These are phyloP conservation scores for Melanotaenia parkinsoni DNA, from an alignment of 2,797 vertebrate genomes.

Conservation along the genomic window DNA sequence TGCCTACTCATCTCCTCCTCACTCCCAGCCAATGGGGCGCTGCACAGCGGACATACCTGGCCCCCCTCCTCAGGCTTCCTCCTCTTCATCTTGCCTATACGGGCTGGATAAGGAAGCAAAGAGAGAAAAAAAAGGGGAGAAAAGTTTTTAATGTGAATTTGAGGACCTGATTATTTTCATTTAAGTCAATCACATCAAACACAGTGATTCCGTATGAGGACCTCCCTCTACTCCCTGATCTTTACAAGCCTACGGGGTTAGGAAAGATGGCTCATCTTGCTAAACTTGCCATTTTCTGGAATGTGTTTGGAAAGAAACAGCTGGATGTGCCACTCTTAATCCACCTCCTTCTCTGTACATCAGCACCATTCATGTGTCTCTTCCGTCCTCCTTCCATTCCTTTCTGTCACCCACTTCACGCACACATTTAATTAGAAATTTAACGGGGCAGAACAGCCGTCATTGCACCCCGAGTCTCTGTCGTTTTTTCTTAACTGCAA, in stretches of 20 bases:
- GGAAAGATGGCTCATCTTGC: slow-evolving; percentile 8
- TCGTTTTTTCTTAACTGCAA: slow-evolving; percentile 86
- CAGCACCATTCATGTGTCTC: slow-evolving; percentile 5
- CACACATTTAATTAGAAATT: slow-evolving; percentile 85
- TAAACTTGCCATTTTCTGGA: slow-evolving; percentile 17
- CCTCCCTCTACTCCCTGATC: background rate
- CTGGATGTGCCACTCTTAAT: slow-evolving; percentile 15
- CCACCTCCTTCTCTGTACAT: slow-evolving; percentile 11
- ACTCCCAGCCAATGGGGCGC: slow-evolving; percentile 95
- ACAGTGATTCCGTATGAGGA: background rate
- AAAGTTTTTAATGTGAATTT: background rate
- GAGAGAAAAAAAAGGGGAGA: slow-evolving; percentile 8
- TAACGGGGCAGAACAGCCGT: slow-evolving; percentile 85
- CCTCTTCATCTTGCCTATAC: slow-evolving; percentile 99
- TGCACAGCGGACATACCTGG: slow-evolving; percentile 99
- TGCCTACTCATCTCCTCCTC: slow-evolving; percentile 99
- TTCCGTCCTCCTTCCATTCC: slow-evolving; percentile 2
- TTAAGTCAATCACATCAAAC: background rate
- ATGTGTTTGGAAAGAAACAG: slow-evolving; percentile 16
- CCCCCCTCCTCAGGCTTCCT: slow-evolving; percentile 99
- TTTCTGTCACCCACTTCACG: slow-evolving; percentile 33
- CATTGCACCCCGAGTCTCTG: slow-evolving; percentile 79
- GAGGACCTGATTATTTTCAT: background rate
- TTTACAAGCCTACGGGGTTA: background rate
- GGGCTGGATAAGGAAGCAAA: slow-evolving; percentile 82